phyloP scores from a whole-genome alignment of 2,888 invertebrate genomes.

The Dasysyrphus albostriatus region DNA sequence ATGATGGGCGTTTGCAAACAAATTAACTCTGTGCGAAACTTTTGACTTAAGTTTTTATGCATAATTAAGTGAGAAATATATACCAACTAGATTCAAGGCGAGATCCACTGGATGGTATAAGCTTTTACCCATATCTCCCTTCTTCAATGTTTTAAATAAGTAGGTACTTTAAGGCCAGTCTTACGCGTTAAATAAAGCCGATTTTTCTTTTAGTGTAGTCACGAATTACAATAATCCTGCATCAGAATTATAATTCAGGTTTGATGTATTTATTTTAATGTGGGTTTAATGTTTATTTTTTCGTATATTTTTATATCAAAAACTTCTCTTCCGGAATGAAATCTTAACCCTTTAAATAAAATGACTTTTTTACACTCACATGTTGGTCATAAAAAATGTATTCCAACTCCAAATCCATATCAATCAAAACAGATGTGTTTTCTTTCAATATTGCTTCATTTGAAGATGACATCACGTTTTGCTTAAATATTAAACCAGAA shows the following conservation, averaged over 20 bases:
- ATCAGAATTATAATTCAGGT: background rate
- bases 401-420: background rate
- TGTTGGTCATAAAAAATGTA: constrained; percentile 20
- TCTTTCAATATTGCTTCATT: background rate
- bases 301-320: background rate
- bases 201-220: background rate
- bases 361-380: background rate
- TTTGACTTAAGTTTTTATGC: too few relatives aligned
- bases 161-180: too few relatives aligned
- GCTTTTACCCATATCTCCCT: too few relatives aligned
- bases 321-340: background rate
- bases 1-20: too few relatives aligned
- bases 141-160: too few relatives aligned
- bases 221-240: background rate
- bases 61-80: too few relatives aligned
- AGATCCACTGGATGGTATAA: too few relatives aligned
- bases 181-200: too few relatives aligned
- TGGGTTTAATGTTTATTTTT: background rate
- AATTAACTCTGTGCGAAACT: too few relatives aligned
- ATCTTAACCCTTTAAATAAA: constrained; percentile 4
- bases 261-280: background rate
- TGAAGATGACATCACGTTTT: constrained; percentile 10
- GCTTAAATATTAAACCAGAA: background rate
- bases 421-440: constrained; percentile 14
- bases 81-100: too few relatives aligned